Percentiles rank a stretch among this genome's conserved stretches.
phyloP scores from a whole-genome alignment of 2,888 invertebrate genomes.

The Mythimna vitellina region DNA sequence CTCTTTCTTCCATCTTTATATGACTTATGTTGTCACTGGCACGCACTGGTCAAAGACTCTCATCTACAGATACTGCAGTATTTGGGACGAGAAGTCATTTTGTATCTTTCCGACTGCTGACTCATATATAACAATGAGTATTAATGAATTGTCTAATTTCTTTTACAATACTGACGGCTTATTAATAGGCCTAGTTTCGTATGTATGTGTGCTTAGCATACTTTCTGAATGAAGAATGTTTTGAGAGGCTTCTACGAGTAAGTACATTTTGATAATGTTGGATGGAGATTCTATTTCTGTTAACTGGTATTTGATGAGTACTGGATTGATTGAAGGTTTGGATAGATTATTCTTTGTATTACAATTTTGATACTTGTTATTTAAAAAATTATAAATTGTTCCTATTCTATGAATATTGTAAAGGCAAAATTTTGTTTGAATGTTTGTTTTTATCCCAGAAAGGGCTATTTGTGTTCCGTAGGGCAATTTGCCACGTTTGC shows the following conservation, averaged over 20 bases:
- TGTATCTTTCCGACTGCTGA: conserved; percentile 71
- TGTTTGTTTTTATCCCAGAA: too few relatives aligned
- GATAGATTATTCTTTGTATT: conserved; percentile 28
- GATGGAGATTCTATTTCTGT: conserved; percentile 14
- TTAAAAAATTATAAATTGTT: not conserved
- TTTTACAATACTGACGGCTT: conserved; percentile 78
- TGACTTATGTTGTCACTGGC: not conserved
- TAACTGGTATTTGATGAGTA: conserved; percentile 43
- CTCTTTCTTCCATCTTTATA: not conserved
- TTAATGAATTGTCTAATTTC: conserved; percentile 89
- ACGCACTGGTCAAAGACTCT: conserved; percentile 6
- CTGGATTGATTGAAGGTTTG: conserved; percentile 35
- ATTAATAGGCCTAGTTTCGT: conserved; percentile 73
- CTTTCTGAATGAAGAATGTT: conserved; percentile 42
- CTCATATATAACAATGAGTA: conserved; percentile 84
- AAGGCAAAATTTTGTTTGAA: too few relatives aligned
- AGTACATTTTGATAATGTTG: conserved; percentile 33
- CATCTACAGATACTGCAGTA: conserved; percentile 14
- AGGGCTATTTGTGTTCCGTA: too few relatives aligned
- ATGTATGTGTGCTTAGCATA: conserved; percentile 40
- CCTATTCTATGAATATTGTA: too few relatives aligned
- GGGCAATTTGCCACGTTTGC: too few relatives aligned
- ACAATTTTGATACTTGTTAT: conserved; percentile 2
- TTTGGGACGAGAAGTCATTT: conserved; percentile 7
- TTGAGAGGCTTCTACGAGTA: conserved; percentile 27